Percentiles rank a stretch among this genome's conserved stretches.
phyloP scores from a whole-genome alignment of 2,113 vertebrate genomes.

The Rhegmatorhina hoffmannsi region DNA sequence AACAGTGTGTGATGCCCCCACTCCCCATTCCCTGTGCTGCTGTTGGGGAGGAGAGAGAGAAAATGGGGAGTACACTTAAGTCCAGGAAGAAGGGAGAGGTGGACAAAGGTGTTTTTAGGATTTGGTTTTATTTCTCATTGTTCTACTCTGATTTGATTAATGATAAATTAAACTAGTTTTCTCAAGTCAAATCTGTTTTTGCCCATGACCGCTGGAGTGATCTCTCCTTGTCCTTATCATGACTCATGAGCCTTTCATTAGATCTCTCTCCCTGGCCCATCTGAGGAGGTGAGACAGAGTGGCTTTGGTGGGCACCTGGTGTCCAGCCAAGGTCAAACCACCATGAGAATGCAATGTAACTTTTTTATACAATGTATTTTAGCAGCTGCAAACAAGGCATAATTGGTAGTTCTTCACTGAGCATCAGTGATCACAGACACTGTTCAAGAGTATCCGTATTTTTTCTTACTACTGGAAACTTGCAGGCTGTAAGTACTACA shows the following conservation, averaged over 20 bases:
- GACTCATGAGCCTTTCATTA: not conserved
- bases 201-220: not conserved
- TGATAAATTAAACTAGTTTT: not conserved
- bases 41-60: not conserved
- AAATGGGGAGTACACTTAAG: not conserved
- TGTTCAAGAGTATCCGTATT: not conserved
- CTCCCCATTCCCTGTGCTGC: not conserved
- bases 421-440: not conserved
- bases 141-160: not conserved
- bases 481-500: not conserved
- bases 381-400: not conserved
- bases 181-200: not conserved
- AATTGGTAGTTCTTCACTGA: not conserved
- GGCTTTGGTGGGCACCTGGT: not conserved
- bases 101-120: not conserved
- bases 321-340: not conserved
- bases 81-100: not conserved
- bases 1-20: rapidly evolving
- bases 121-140: not conserved
- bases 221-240: not conserved
- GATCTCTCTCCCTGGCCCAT: not conserved
- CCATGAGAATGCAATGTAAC: not conserved
- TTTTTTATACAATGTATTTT: not conserved
- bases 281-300: not conserved
- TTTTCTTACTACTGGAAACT: not conserved